Percentiles rank a stretch among this genome's conserved stretches.
phyloP scores from a whole-genome alignment of 2,797 vertebrate genomes.

The Alectoris magna region DNA sequence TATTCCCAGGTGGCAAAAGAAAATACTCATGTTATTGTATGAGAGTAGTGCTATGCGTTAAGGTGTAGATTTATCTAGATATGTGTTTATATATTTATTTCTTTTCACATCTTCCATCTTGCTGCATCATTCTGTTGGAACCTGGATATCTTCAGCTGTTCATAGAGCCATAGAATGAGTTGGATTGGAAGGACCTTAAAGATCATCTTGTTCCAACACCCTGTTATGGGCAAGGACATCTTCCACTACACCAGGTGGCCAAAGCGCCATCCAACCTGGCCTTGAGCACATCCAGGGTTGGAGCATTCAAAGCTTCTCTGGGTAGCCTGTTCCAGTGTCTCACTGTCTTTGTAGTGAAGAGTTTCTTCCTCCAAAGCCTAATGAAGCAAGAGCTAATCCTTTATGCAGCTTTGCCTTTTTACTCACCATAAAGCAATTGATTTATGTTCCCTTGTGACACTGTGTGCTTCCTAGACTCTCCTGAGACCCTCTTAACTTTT shows the following conservation, averaged over 20 bases:
- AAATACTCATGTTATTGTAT: background rate
- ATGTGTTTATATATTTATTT: background rate
- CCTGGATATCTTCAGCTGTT: background rate
- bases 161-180: background rate
- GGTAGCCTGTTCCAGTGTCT: background rate
- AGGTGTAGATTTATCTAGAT: rapidly evolving
- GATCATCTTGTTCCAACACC: background rate
- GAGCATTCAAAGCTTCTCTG: background rate
- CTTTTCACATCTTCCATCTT: background rate
- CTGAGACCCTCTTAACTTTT: background rate
- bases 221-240: background rate
- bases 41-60: background rate
- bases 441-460: background rate
- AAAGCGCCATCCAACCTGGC: background rate
- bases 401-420: background rate
- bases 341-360: background rate
- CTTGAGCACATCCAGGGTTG: background rate
- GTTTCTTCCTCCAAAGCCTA: background rate
- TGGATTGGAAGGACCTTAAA: background rate
- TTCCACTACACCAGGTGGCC: background rate
- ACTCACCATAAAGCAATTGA: background rate
- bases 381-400: background rate
- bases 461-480: background rate
- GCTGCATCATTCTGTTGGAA: background rate
- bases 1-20: background rate